Evolutionary conservation across 2,797 vertebrate species (phyloP), one percentile per base, ranked within the genome.

Genomic region (Sparidentex hasta): DNA sequence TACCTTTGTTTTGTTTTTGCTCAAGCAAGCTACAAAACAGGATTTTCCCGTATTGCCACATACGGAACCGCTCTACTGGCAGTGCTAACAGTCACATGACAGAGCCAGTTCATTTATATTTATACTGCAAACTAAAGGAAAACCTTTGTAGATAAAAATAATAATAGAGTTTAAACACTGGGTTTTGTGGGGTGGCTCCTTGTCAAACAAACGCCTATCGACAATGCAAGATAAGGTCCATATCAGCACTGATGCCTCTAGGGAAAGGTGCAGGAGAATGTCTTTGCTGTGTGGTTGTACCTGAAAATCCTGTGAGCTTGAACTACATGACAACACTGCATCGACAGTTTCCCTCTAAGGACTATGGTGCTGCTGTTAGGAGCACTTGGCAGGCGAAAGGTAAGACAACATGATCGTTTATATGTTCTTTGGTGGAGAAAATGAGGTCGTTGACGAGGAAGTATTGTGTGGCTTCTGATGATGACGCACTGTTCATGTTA

Each of bases 241-340:
- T 33, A 17, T 25, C n/a, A 47, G 23, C 64, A 47, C 12, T 50
- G 43, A 12, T 23, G 20, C 17, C 1, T 43, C n/a, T 16, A 23
- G 46, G 21, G 9, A 65, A 62, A 57, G 38, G 8, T 8, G 18
- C 5, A n/a, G 7, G 14, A 21, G 20, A 44, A 52, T 25, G 13
- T 46, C 21, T 44, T 38, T 11, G 33, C 29, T 18, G 43, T 7
- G 12, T 21, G 21, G 61, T 63, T 43, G 3, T 44, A 75, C 80
- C 56, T 74, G 82, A 67, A 55, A 46, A 29, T 76, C 78, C 79
- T 59, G 78, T 63, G 4, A 59, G 58, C 11, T 21, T 48, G 57
- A 29, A 61, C 21, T 21, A 52, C 20, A 4, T 25, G 52, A 61
- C 29, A 33, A 47, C 13, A 21, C 27, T 3, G n/a, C 47, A 43